A percentile compares a stretch with the other conserved stretches of the same genome.
Evolutionary conservation across 2,797 vertebrate genomes (phyloP).

Genomic region (Yasuhikotakia modesta): DNA sequence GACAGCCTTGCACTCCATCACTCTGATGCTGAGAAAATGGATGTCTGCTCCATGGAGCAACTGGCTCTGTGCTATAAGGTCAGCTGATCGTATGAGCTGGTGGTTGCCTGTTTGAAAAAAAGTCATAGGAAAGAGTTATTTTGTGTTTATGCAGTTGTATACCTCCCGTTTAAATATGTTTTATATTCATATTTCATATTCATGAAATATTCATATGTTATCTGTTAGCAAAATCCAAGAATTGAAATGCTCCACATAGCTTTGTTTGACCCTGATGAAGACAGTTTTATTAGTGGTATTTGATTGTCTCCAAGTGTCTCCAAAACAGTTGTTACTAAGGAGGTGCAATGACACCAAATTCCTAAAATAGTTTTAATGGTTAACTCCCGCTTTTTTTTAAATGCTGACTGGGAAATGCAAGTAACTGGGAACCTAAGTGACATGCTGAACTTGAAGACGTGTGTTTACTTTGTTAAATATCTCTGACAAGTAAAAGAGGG

Average conservation of each 20-base stretch:
- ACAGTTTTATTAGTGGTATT: constrained; percentile 1
- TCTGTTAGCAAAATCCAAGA: background rate
- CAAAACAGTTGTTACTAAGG: constrained; percentile 29
- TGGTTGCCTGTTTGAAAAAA: constrained; percentile 3
- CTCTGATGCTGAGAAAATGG: constrained; percentile 23
- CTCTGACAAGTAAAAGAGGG: too few relatives aligned
- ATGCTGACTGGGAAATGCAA: background rate
- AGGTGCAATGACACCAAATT: background rate
- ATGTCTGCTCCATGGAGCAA: constrained; percentile 13
- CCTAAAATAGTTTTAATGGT: background rate
- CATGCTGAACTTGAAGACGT: background rate
- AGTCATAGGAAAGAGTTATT: background rate
- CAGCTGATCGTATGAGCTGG: constrained; percentile 12
- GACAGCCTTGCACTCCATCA: constrained; percentile 30
- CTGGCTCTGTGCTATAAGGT: constrained; percentile 20
- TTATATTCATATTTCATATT: too few relatives aligned
- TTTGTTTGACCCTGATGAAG: constrained; percentile 43
- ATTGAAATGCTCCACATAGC: constrained; percentile 29
- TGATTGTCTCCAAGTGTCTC: constrained; percentile 16
- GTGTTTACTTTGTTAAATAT: too few relatives aligned
- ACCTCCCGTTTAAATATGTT: background rate
- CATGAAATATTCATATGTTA: constrained; percentile 3
- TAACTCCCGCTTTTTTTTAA: background rate
- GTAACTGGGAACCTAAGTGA: background rate
- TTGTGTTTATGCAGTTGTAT: background rate